Evolutionary conservation across 1,140 invertebrate genomes (phyloP).

Genomic region (Leguminivora glycinivorella): DNA sequence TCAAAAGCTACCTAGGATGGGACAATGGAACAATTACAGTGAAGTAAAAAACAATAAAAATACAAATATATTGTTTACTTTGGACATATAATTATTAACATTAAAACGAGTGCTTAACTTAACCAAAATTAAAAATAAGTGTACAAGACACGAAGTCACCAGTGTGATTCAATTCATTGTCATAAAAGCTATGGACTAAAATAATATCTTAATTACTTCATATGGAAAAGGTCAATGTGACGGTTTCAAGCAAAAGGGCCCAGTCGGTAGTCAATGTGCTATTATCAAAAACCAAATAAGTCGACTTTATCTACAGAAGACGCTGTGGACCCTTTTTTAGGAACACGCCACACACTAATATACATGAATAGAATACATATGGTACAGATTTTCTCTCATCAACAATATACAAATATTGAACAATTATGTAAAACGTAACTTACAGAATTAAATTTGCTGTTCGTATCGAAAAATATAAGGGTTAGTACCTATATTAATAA

Average conservation of each 20-base stretch:
- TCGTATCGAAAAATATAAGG: too few relatives aligned
- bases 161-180: constrained; percentile 12
- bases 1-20: not conserved
- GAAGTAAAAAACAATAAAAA: constrained; percentile 25
- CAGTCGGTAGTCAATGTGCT: too few relatives aligned
- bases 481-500: too few relatives aligned
- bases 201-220: constrained; percentile 21
- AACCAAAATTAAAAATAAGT: constrained; percentile 30
- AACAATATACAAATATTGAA: not conserved
- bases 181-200: constrained; percentile 24
- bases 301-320: too few relatives aligned
- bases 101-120: constrained; percentile 28
- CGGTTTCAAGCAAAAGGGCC: too few relatives aligned
- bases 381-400: not conserved
- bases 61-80: constrained; percentile 29
- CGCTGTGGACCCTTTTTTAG: too few relatives aligned
- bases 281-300: too few relatives aligned
- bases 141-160: constrained; percentile 9
- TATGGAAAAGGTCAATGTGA: not conserved
- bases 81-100: constrained; percentile 29
- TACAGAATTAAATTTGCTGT: not conserved
- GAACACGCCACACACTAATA: too few relatives aligned
- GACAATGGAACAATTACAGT: not conserved
- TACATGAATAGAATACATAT: not conserved
- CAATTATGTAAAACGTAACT: not conserved